Evolutionary conservation across 2,113 vertebrate species (phyloP).

Genomic region (Neomonachus schauinslandi): DNA sequence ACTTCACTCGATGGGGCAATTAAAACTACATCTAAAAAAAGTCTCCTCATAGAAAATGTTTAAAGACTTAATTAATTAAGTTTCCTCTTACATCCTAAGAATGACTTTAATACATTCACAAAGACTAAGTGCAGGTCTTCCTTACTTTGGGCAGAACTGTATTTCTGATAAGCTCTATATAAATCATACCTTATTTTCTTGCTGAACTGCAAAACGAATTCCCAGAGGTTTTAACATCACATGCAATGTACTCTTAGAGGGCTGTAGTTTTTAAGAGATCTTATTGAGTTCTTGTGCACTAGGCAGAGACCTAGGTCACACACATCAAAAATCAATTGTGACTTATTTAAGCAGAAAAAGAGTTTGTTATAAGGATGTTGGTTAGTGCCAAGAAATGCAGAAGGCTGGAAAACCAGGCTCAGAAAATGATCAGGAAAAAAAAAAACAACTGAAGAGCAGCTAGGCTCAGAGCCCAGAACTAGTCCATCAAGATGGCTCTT

Average conservation of each 20-base stretch:
- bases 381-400: neutral
- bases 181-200: conserved; percentile 11
- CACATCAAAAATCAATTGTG: conserved; percentile 53
- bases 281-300: neutral
- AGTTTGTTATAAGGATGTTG: neutral
- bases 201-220: conserved; percentile 41
- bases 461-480: neutral
- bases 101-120: neutral
- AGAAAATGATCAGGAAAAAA: neutral
- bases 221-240: neutral
- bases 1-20: neutral
- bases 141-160: neutral
- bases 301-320: conserved; percentile 1
- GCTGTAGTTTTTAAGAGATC: neutral
- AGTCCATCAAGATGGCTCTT: neutral
- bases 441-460: neutral
- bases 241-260: conserved; percentile 55
- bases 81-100: neutral
- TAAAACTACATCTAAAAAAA: neutral
- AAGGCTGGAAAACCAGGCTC: neutral
- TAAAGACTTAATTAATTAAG: neutral
- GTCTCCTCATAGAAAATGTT: neutral
- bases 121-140: neutral
- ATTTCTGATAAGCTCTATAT: conserved; percentile 17
- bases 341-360: conserved; percentile 28